Evolutionary conservation across 1,140 invertebrate genomes (phyloP).

Genomic region (Archivesica marissinica): DNA sequence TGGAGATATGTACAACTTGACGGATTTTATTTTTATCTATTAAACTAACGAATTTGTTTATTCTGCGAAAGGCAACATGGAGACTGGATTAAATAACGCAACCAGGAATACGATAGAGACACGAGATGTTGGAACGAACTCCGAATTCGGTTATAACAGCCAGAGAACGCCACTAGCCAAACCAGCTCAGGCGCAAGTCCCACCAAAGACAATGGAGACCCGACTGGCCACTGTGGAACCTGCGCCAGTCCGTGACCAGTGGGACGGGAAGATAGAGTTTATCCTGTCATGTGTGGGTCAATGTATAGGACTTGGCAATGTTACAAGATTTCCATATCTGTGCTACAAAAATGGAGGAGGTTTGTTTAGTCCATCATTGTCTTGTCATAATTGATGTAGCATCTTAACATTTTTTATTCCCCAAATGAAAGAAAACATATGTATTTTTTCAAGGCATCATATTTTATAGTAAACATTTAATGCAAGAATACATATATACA

Average conservation of each 20-base stretch:
- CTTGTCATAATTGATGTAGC: neutral
- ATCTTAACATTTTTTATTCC: neutral
- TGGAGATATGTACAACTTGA: no score
- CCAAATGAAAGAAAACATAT: no score
- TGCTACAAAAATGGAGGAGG: constrained; percentile 97
- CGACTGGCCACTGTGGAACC: constrained; percentile 3
- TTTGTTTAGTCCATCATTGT: constrained; percentile 11
- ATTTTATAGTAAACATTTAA: no score
- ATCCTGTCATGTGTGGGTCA: constrained; percentile 72
- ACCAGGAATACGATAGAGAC: constrained; percentile 14
- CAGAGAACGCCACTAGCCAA: constrained; percentile 49
- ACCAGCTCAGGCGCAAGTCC: neutral
- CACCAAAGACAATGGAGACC: constrained; percentile 47
- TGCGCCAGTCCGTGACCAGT: constrained; percentile 44
- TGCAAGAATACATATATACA: no score
- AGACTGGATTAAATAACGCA: neutral
- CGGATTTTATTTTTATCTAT: no score
- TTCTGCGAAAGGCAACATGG: constrained; percentile 6
- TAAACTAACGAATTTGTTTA: no score
- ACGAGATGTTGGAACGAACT: constrained; percentile 49
- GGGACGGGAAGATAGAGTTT: constrained; percentile 68
- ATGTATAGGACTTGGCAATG: constrained; percentile 93
- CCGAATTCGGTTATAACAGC: constrained; percentile 53
- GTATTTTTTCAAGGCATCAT: no score
- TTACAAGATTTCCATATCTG: constrained; percentile 96